phyloP scores from a whole-genome alignment of 2,888 invertebrate species.

The Metopia argyrocephala region DNA sequence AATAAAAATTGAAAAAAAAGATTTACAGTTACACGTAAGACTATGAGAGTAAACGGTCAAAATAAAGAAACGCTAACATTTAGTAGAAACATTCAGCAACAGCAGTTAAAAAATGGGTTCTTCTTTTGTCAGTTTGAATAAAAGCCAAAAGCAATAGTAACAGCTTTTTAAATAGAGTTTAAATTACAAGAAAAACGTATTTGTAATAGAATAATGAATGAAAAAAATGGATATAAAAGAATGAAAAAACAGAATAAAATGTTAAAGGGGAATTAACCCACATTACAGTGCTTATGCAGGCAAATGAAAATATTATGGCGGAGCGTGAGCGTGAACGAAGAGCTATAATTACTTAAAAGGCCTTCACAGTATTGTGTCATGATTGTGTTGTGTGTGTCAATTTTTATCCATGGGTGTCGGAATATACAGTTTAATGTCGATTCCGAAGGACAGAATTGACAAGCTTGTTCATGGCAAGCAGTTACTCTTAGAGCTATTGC shows the following conservation, averaged over 20 bases:
- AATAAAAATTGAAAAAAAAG: slow-evolving; percentile 6
- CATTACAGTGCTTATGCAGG: too few species aligned
- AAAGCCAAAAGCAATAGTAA: slow-evolving; percentile 31
- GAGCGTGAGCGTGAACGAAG: too few species aligned
- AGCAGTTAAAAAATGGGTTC: slow-evolving; percentile 25
- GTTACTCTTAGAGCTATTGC: too few species aligned
- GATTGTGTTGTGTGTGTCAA: too few species aligned
- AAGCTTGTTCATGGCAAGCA: too few species aligned
- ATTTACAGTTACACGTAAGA: slow-evolving; percentile 22
- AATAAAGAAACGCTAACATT: slow-evolving; percentile 18
- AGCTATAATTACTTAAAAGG: too few species aligned
- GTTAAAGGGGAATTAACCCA: background rate
- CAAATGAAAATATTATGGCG: too few species aligned
- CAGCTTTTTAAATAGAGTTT: slow-evolving; percentile 11
- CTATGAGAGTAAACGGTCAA: slow-evolving; percentile 21
- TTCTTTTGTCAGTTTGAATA: slow-evolving; percentile 7
- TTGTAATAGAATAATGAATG: background rate
- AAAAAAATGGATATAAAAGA: background rate
- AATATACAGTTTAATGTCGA: too few species aligned
- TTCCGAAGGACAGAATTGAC: too few species aligned
- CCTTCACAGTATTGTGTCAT: too few species aligned
- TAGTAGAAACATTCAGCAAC: background rate
- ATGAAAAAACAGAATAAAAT: background rate
- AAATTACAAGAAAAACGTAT: background rate
- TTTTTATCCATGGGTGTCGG: too few species aligned